Evolutionary conservation across 2,888 invertebrate species (phyloP).

Genomic region (Phanerotoma sp.): DNA sequence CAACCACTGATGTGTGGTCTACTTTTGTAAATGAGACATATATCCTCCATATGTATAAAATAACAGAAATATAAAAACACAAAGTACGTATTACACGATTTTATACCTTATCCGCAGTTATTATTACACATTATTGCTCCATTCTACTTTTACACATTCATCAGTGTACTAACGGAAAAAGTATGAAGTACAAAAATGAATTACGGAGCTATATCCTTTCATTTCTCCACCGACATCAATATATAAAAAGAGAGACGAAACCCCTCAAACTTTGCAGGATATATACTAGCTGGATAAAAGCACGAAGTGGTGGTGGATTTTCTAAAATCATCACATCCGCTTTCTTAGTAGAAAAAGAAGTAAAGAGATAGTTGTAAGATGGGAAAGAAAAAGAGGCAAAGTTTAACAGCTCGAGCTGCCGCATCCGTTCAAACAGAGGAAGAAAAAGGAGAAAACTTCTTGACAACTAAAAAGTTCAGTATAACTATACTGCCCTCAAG

Average conservation of each 20-base stretch:
- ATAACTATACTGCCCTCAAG: too few species aligned
- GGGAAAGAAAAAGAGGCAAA: slow-evolving; percentile 2
- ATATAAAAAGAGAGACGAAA: too few species aligned
- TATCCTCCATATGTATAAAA: not conserved
- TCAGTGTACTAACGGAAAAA: not conserved
- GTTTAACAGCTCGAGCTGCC: slow-evolving; percentile 2
- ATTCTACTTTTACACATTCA: not conserved
- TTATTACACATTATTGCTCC: not conserved
- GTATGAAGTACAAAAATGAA: too few species aligned
- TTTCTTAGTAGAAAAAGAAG: not conserved
- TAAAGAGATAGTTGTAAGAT: not conserved
- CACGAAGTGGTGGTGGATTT: too few species aligned
- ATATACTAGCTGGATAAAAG: too few species aligned
- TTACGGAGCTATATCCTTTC: too few species aligned
- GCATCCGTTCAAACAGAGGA: slow-evolving; percentile 1
- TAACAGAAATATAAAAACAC: not conserved
- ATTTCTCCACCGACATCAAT: not conserved
- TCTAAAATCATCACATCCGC: too few species aligned
- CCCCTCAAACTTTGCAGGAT: too few species aligned
- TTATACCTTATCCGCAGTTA: not conserved
- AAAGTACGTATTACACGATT: not conserved
- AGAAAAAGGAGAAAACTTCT: slow-evolving; percentile 1
- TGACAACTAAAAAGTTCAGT: too few species aligned
- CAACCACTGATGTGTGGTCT: too few species aligned
- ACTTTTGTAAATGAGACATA: too few species aligned